Base-by-base conservation (phyloP, 2,113 vertebrate genomes). In the Aegithalos caudatus region DNA sequence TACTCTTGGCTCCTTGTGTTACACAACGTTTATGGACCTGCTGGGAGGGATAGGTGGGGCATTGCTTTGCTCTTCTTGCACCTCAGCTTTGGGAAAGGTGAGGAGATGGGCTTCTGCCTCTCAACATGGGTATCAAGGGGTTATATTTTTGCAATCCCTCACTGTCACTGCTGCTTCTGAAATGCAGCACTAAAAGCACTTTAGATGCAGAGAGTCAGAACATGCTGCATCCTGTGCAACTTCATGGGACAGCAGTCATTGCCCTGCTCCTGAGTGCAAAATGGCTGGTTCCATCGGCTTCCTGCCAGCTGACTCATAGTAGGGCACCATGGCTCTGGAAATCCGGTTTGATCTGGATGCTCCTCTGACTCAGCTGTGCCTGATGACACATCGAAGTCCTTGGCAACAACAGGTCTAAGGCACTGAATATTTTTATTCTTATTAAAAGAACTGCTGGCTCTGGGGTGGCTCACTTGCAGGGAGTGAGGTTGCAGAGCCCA, bases 291-390 rank as follows among this genome's bases (percentile, higher is more conserved):
- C 64, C 51, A 45, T 67, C 15, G 0, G 79, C 87, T 56, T 48
- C 85, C 86, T 83, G 82, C 92, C 83, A 80, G 79, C 92, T 97
- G 96, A 96, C 92, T 97, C 95, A 97, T 29, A 31, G 67, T 6
- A 20, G 64, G 76, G 76, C 88, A 94, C 67, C 62, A 7, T 37
- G 44, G 40, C 84, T 73, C 64, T 95, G 86, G 95, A 83, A 96
- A 97, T 90, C 86, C 42, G 5, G 92, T 83, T 88, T 90, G 85
- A 78, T 95, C 90, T 92, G 60, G 82, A 44, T 83, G 76, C 51
- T 96, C 61, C 35, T 89, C 82, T 92, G 79, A 82, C 64, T 95
- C 19, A 3, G 21, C 71, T 60, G 48, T 90, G 69, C 67, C 80
- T 77, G 58, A 86, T 96, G 94, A 97, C 20, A 3, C 92, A 95